A percentile compares a stretch with the other conserved stretches of the same genome.
Conservation (phyloP, 2,888 invertebrate genomes). For the Acanthosepion esculentum region DNA sequence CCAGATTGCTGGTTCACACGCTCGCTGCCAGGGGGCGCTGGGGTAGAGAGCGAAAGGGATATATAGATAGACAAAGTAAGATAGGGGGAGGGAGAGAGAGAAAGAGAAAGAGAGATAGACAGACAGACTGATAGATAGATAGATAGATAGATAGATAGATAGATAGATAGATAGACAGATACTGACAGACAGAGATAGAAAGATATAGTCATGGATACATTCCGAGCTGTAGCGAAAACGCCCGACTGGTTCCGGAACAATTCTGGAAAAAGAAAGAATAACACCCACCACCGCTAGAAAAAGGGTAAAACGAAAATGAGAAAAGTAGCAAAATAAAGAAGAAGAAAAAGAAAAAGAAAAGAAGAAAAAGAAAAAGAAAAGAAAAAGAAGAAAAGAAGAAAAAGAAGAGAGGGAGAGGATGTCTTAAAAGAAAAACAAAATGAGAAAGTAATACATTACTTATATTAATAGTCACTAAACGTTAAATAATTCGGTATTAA, state of each 20-base stretch:
- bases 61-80: not conserved
- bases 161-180: not conserved
- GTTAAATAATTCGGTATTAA: too few species aligned
- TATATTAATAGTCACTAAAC: too few species aligned
- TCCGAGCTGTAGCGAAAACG: not conserved
- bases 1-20: slow-evolving; percentile 33
- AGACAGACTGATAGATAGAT: not conserved
- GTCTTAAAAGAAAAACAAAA: not conserved
- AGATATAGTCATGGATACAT: not conserved
- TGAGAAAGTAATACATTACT: not conserved
- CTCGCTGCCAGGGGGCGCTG: not conserved
- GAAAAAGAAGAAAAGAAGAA: not conserved
- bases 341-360: not conserved
- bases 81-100: not conserved
- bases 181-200: not conserved
- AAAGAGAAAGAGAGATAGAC: not conserved
- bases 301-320: not conserved
- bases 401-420: not conserved
- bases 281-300: not conserved
- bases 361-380: not conserved
- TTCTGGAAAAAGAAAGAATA: not conserved
- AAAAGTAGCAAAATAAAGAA: not conserved
- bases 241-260: not conserved
- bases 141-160: not conserved
- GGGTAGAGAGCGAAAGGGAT: not conserved